Evolutionary conservation across 1,140 invertebrate genomes (phyloP), one percentile per base, ranked within the genome.

Genomic region (Bradynema listronoti): DNA sequence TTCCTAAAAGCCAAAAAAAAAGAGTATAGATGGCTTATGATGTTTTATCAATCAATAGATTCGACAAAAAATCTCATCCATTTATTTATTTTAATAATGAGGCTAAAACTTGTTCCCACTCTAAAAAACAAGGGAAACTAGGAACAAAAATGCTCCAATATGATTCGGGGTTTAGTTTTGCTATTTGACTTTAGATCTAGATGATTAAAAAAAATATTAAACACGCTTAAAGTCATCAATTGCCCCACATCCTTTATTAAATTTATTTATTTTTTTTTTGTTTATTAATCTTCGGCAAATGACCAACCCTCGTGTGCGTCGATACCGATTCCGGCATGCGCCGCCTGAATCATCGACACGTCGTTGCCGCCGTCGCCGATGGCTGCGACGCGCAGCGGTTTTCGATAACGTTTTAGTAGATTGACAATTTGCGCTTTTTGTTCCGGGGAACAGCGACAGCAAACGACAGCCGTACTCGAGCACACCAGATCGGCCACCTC

Each of bases 351-450:
- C 82, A 83, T 83, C 34, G 80, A 81, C 16, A 85, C 84, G 74
- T 85, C 84, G 74, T 85, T 85, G 1, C 84, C 84, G 46, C 84
- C 85, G 75, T 72, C 71, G 73, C 81, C 81, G 63, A 83, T 79
- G 22, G 82, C 74, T 0, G 74, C 74, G 19, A 77, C 81, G 73
- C 82, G 79, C 27, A 81, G 80, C 56, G 88, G 83, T 76, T 89
- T 89, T 0, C 85, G 85, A 0, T 90, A 92, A 64, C 93, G 86
- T 66, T 93, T 88, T 61, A 99, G 87, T 33, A 98, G 78, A 55
- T 82, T 80, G 39, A 96, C 94, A 50, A 98, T 92, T 75, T 90
- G 86, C 3, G 95, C 93, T 82, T 99, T 99, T 81, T 99, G 94
- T 1, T 94, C 97, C 0, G 95, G 94, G 11, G 92, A 96, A 82